phyloP scores from a whole-genome alignment of 2,113 vertebrate genomes.

The Caloenas nicobarica region DNA sequence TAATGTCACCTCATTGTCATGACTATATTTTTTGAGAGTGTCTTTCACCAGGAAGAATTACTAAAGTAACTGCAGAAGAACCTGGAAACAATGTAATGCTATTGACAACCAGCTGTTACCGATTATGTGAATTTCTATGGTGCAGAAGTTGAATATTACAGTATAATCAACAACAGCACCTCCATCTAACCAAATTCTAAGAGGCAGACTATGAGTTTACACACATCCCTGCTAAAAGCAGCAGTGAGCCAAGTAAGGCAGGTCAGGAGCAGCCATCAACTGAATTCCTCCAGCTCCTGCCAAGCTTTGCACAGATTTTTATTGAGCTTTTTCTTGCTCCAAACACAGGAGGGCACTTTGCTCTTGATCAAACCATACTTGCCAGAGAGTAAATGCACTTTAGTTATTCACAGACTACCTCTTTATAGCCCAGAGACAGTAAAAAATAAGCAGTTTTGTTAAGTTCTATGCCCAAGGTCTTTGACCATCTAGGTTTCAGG shows the following conservation, averaged over 20 bases:
- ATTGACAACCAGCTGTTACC: not conserved
- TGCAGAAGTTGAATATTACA: not conserved
- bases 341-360: not conserved
- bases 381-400: not conserved
- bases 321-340: not conserved
- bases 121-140: not conserved
- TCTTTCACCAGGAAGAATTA: not conserved
- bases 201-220: not conserved
- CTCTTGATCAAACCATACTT: not conserved
- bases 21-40: not conserved
- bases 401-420: not conserved
- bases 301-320: not conserved
- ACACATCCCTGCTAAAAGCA: not conserved
- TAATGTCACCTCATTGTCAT: not conserved
- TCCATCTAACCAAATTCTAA: not conserved
- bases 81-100: not conserved
- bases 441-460: not conserved
- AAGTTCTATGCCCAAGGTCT: not conserved
- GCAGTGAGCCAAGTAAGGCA: not conserved
- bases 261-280: not conserved
- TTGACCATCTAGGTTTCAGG: not conserved
- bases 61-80: not conserved
- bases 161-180: not conserved
- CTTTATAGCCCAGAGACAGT: not conserved
- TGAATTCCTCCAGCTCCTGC: not conserved